Base-by-base conservation (phyloP, 2,888 invertebrate genomes). In the Agrenia bidenticulata region DNA sequence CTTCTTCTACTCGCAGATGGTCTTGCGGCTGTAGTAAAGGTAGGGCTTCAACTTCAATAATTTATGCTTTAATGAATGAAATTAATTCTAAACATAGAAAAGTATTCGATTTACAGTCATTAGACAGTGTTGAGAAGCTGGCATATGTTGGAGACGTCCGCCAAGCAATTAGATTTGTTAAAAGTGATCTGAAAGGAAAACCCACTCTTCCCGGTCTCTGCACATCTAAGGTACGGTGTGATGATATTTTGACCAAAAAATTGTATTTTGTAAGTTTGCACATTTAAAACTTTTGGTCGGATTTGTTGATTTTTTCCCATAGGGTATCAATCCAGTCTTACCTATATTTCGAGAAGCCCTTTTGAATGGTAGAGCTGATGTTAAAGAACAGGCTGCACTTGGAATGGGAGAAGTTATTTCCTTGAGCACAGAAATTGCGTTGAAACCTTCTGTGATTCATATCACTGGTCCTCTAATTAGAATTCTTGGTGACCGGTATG, bases 401-500 rank as follows among this genome's bases (percentile, higher is more conserved):
- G 95, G 95, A 71, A 82, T 98, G 76, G 89, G 90, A 59, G 88
- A 88, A 80, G 86, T 93, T 17, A 93, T 95, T 78, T 85, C 84
- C 77, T 82, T 92, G 66, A 94, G 96, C 5, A 92, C 89, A 72
- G 86, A 95, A 0, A 85, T 88, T 60, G 93, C 96, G 4, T 82
- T 98, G 63, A 94, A 95, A 80, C 92, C 96, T 0, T 96, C 96
- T 56, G 97, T 98, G 2, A 92, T 98, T 68, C 92, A 94, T 79
- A 94, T 99, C 77, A 98, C 98, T 2, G 99, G 99, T 0, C 98
- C 99, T 0, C 84, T 99, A 70, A 99, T 99, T 82, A 87, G 99
- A 77, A 96, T 98, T 80, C 86, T 99, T 60, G 98, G 98, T 11
- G 95, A 96, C 81, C 85, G 97, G 67, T 98, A 96, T 81, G 91